Conservation (phyloP, 2,113 vertebrate genomes). For the Stegastes partitus region DNA sequence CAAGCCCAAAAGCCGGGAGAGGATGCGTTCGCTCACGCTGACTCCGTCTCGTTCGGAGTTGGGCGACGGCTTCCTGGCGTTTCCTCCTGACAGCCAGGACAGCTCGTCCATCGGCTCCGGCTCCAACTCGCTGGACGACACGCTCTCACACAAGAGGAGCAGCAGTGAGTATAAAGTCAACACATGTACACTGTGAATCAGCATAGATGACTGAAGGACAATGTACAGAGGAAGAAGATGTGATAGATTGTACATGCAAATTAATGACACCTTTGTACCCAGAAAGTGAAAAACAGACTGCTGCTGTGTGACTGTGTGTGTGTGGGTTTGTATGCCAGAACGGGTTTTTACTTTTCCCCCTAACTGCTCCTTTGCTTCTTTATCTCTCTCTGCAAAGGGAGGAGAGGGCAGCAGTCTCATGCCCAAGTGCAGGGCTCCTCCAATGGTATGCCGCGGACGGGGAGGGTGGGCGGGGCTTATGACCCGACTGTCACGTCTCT, state of each 20-base stretch:
- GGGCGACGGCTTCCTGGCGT: constrained; percentile 91
- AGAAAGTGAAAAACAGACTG: not conserved
- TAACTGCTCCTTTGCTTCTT: constrained; percentile 79
- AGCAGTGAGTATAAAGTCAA: constrained; percentile 90
- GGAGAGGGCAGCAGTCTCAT: constrained; percentile 83
- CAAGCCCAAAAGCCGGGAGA: constrained; percentile 94
- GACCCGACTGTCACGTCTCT: constrained; percentile 66
- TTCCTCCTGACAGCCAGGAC: constrained; percentile 94
- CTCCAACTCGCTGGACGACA: constrained; percentile 95
- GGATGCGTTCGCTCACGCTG: constrained; percentile 92
- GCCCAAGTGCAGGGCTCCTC: constrained; percentile 81
- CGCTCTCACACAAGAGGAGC: constrained; percentile 92
- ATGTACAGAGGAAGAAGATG: not conserved
- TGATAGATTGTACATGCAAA: not conserved
- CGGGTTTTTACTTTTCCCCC: constrained; percentile 36
- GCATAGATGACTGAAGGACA: not conserved
- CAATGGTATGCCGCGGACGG: constrained; percentile 83
- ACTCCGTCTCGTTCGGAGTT: constrained; percentile 93
- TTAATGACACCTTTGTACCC: not conserved
- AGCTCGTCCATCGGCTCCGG: constrained; percentile 96
- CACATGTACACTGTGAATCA: not conserved
- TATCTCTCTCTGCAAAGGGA: constrained; percentile 80
- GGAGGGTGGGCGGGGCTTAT: constrained; percentile 72
- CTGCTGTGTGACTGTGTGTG: constrained; percentile 14
- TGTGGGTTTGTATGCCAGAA: constrained; percentile 27